Evolutionary conservation across 2,797 vertebrate genomes (phyloP).

Genomic region (Agapornis canus): DNA sequence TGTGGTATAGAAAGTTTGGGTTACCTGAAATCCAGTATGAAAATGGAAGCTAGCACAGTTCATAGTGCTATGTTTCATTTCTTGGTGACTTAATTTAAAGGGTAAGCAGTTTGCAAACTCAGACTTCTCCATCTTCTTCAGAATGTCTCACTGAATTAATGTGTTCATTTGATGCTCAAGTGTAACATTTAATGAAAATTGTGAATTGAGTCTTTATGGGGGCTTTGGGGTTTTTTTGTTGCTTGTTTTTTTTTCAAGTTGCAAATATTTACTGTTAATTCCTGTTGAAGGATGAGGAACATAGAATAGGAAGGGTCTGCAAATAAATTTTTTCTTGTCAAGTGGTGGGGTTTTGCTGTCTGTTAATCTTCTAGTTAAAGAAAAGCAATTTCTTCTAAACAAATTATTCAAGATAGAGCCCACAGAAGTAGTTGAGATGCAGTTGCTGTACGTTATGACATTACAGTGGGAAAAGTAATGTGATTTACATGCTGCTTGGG

Average conservation of each 20-base stretch:
- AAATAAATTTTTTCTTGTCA: not conserved
- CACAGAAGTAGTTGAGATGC: conserved; percentile 20
- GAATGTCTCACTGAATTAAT: not conserved
- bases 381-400: not conserved
- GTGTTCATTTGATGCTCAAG: not conserved
- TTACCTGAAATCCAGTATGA: not conserved
- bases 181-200: not conserved
- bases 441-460: conserved; percentile 15
- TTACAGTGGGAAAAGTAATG: not conserved
- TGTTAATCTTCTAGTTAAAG: not conserved
- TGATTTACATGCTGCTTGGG: conserved; percentile 20
- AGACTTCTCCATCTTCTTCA: not conserved
- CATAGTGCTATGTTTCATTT: not conserved
- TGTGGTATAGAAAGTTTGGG: not conserved
- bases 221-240: not conserved
- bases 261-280: not conserved
- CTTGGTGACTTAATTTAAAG: not conserved
- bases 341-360: not conserved
- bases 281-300: not conserved
- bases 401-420: not conserved
- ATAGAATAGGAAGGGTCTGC: not conserved
- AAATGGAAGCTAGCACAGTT: not conserved
- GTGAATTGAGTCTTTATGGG: not conserved
- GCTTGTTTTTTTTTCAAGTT: not conserved
- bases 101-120: not conserved